Base-by-base conservation (phyloP, 2,113 vertebrate genomes). In the Ptilonorhynchus violaceus region DNA sequence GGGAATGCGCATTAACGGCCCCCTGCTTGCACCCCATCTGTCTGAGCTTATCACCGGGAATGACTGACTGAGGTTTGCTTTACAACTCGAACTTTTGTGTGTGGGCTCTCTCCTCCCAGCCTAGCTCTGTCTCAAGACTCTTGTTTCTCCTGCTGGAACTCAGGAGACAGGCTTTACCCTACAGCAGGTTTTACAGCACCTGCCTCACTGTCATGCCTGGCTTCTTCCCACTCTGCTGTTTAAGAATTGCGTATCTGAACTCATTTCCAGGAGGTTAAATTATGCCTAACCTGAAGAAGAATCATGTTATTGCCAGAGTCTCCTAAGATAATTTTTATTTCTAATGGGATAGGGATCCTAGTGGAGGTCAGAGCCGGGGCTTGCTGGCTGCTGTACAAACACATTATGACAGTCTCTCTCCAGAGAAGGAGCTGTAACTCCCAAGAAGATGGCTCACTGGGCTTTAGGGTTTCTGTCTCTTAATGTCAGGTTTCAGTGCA, bases 201-300 rank as follows among this genome's bases (percentile, higher is more conserved):
- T 4, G 18, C 10, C 5, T 77, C 83, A 28, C 53, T 89, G 75
- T 15, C 3, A 10, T 52, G 67, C 60, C 44, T 76, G 62, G 37
- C 70, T 85, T 88, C 81, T 90, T 74, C 27, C 42, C 19, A 9
- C 46, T 83, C 39, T 41, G 53, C 80, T 91, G 28, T 37, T 78
- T 84, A 89, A 91, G 69, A 85, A 93, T 58, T 83, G 37, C 46
- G 9, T 53, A 41, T 68, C 73, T 94, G 77, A 95, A 66, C 49
- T 93, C 27, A 81, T 82, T 90, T 95, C 89, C 76, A 20, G 41
- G 20, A 93, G 89, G 69, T 91, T 85, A 81, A 82, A 35, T 89
- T 95, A 69, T 88, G 64, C 53, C 72, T 94, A 78, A 55, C 80
- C 58, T 86, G 53, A 81, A 83, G 59, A 8, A 85, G 86, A 96